Percentiles rank a stretch among this genome's conserved stretches.
These are phyloP conservation scores for Cepaea hortensis DNA, from an alignment of 2,888 invertebrate genomes.

Conservation along the genomic window DNA sequence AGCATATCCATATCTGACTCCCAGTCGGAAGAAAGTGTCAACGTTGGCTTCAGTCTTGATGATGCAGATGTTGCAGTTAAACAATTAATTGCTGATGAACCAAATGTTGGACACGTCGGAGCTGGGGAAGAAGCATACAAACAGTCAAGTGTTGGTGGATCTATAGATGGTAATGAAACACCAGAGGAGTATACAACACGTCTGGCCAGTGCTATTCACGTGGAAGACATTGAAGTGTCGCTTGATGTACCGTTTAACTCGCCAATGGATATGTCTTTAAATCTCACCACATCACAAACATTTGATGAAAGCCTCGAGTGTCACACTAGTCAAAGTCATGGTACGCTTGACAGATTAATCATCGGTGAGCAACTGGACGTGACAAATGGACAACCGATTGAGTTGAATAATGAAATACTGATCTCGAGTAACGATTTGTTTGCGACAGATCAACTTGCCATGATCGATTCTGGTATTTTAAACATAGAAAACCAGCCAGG, in stretches of 20 bases:
- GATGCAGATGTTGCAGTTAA: too few species aligned
- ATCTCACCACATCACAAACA: not conserved
- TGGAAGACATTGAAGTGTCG: constrained; percentile 14
- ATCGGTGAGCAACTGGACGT: not conserved
- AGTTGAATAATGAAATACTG: too few species aligned
- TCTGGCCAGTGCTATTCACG: not conserved
- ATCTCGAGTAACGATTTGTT: too few species aligned
- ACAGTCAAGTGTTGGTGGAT: not conserved
- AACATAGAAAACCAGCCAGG: too few species aligned
- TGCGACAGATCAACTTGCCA: too few species aligned
- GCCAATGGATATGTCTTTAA: constrained; percentile 10
- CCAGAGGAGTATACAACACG: not conserved
- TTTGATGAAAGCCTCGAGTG: not conserved
- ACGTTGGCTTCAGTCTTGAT: not conserved
- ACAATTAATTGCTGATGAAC: not conserved
- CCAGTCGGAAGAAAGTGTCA: not conserved
- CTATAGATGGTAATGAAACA: not conserved
- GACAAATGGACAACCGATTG: not conserved
- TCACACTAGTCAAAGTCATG: not conserved
- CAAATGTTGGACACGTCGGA: not conserved
- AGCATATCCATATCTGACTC: constrained; percentile 6
- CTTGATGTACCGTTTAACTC: constrained; percentile 22
- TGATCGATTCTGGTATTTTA: too few species aligned
- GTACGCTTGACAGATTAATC: not conserved
- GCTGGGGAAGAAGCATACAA: not conserved